Evolutionary conservation across 1,140 invertebrate genomes (phyloP), one percentile per base, ranked within the genome.

Genomic region (Acromyrmex echinatior): DNA sequence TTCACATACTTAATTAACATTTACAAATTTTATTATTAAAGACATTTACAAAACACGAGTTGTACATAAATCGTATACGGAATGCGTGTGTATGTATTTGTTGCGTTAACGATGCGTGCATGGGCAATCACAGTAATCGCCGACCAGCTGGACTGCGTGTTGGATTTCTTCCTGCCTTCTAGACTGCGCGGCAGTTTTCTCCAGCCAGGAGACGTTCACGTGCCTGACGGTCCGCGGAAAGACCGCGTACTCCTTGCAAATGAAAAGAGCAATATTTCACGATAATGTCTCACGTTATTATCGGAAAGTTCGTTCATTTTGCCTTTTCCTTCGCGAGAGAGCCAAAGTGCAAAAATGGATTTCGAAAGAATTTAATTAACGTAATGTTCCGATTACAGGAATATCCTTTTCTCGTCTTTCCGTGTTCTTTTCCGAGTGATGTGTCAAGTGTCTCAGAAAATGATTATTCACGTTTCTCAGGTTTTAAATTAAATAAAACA

Each of bases 161-260:
- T 58, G 60, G 7, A 78, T 62, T 7, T 80, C 21, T 0, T 91
- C 70, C 21, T 90, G 88, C 21, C 85, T 86, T 70, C 87, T 87
- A 2, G 90, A 91, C 1, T 31, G 58, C 1, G 76, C n/a, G 10
- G 87, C 90, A 0, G 87, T 86, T 16, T 78, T 87, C 1, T 94
- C 91, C n/a, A 95, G 6, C 94, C 94, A 95, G 0, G 89, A 92
- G n/a, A 93, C 78, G 0, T 74, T 91, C 18, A 95, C 93, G 86
- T 95, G 94, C 7, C 91, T 91, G 6, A 88, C 92, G 4, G 81
- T 87, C 66, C 92, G 94, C 10, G 94, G 91, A 25, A 93, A 60
- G 9, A 87, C 86, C 5, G 51, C 76, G 1, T 66, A 60, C 21
- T 92, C 88, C 94, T 95, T 79, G 14, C 4, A 4, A 71, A 71